Conservation (phyloP, 1,140 invertebrate species). For the Caerostris darwini region DNA sequence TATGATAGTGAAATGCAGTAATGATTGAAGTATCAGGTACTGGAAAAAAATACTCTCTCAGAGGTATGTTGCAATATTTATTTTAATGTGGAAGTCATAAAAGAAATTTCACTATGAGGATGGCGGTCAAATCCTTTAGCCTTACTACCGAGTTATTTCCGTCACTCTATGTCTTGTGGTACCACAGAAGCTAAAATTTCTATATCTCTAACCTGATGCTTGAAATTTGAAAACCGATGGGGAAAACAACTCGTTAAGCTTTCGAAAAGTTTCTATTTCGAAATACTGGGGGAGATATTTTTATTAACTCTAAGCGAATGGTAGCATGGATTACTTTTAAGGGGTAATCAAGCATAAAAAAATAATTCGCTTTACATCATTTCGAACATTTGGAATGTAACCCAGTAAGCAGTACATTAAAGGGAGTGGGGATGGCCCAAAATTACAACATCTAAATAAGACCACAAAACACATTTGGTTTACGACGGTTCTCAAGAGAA, state of each 20-base stretch:
- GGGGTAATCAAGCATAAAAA: conserved; percentile 61
- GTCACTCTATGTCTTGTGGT: too few species aligned
- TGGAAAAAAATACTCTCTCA: not conserved
- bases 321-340: conserved; percentile 46
- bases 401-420: not conserved
- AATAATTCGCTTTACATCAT: conserved; percentile 46
- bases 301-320: conserved; percentile 54
- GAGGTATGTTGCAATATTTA: conserved; percentile 52
- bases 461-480: conserved; percentile 60
- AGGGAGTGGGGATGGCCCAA: not conserved
- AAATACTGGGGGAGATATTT: conserved; percentile 10
- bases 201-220: not conserved
- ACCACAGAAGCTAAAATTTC: not conserved
- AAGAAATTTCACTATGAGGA: conserved; percentile 9
- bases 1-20: conserved; percentile 2
- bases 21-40: not conserved
- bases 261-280: not conserved
- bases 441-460: conserved; percentile 65
- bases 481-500: conserved; percentile 51
- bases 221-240: not conserved
- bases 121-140: not conserved
- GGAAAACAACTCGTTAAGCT: not conserved
- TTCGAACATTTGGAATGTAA: not conserved
- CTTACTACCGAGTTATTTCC: conserved; percentile 33
- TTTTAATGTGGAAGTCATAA: conserved; percentile 64